A percentile compares a stretch with the other conserved stretches of the same genome.
These are phyloP conservation scores for Phthorimaea operculella DNA, from an alignment of 1,140 invertebrate species.

Conservation along the genomic window DNA sequence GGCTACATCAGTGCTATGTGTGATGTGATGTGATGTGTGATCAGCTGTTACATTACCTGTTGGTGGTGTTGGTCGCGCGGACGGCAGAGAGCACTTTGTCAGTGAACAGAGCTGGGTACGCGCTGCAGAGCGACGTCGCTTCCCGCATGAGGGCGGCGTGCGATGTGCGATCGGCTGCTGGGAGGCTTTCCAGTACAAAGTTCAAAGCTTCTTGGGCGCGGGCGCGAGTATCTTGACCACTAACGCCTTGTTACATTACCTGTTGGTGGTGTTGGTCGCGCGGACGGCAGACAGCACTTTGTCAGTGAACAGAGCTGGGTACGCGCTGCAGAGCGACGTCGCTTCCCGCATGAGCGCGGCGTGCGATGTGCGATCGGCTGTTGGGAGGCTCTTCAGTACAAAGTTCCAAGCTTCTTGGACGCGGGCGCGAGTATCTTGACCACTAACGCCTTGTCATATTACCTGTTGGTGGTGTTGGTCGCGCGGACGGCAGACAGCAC, in stretches of 20 bases:
- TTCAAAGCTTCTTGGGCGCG: conserved; percentile 81
- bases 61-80: too few relatives aligned
- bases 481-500: conserved; percentile 78
- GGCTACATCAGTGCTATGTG: too few relatives aligned
- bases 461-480: conserved; percentile 57
- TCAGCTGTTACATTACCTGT: too few relatives aligned
- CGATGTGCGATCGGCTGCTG: conserved; percentile 75
- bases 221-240: too few relatives aligned
- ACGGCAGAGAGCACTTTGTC: conserved; percentile 81
- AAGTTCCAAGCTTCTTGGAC: conserved; percentile 84
- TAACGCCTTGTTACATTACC: too few relatives aligned
- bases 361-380: conserved; percentile 76
- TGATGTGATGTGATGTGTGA: too few relatives aligned
- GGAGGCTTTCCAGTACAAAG: conserved; percentile 79
- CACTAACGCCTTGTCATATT: too few relatives aligned
- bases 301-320: conserved; percentile 81
- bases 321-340: conserved; percentile 79
- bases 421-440: conserved; percentile 73
- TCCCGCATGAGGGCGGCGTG: conserved; percentile 79
- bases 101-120: conserved; percentile 80
- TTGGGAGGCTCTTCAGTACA: conserved; percentile 77
- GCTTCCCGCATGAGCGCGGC: conserved; percentile 80
- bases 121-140: conserved; percentile 80
- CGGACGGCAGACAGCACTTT: conserved; percentile 79
- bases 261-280: conserved; percentile 66